phyloP scores from a whole-genome alignment of 2,797 vertebrate species.

The Coccyzus lansbergi region DNA sequence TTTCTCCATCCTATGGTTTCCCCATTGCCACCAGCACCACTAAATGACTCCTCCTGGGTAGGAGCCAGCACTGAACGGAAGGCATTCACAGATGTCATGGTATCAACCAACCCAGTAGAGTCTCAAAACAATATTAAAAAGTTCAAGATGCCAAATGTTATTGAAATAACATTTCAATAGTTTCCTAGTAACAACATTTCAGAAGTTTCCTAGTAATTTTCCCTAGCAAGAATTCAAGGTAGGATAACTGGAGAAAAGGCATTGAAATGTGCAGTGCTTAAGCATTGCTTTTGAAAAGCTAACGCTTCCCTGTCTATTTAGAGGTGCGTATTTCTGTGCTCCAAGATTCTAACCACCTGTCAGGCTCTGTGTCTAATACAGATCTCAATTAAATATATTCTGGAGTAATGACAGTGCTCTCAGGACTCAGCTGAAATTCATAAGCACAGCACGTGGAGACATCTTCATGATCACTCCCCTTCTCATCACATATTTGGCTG shows the following conservation, averaged over 20 bases:
- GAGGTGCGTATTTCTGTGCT: background rate
- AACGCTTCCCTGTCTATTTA: background rate
- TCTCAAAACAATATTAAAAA: background rate
- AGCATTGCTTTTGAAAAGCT: background rate
- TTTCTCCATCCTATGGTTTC: background rate
- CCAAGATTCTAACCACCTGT: background rate
- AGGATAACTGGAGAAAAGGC: background rate
- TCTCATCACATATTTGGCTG: background rate
- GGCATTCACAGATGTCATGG: accelerated
- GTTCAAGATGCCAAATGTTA: background rate
- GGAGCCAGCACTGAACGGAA: background rate
- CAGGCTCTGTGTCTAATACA: background rate
- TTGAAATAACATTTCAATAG: background rate
- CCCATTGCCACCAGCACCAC: background rate
- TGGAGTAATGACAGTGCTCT: background rate
- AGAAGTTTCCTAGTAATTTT: background rate
- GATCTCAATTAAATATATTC: background rate
- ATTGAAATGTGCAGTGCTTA: background rate
- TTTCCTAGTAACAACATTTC: background rate
- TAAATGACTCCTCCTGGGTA: background rate
- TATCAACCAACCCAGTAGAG: background rate
- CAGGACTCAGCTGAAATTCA: background rate
- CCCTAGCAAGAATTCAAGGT: background rate
- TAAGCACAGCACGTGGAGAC: background rate
- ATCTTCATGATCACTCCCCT: background rate